Evolutionary conservation across 1,140 invertebrate species (phyloP).

Genomic region (Drosophila rhopaloa): DNA sequence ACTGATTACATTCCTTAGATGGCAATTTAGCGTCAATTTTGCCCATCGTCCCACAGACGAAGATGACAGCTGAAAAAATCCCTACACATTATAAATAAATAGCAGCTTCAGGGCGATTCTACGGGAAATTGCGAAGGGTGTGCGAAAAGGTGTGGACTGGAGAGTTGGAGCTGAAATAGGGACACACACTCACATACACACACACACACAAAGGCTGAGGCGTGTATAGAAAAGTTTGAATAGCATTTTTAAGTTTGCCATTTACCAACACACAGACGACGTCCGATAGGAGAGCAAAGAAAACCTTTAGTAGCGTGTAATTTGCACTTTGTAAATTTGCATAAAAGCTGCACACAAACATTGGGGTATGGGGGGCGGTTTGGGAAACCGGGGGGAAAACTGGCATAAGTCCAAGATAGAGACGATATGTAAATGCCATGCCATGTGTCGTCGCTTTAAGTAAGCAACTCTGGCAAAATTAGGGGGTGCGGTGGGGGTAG

Average conservation of each 20-base stretch:
- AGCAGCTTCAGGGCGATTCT: conserved; percentile 41
- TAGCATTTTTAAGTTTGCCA: conserved; percentile 82
- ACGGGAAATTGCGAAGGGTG: conserved; percentile 7
- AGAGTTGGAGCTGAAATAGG: conserved; percentile 33
- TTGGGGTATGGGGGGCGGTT: not conserved
- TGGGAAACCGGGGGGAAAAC: conserved; percentile 9
- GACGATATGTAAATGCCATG: conserved; percentile 78
- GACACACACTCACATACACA: conserved; percentile 22
- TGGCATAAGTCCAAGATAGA: conserved; percentile 79
- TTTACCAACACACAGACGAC: conserved; percentile 59
- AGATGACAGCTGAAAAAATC: conserved; percentile 12
- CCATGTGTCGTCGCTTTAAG: conserved; percentile 77
- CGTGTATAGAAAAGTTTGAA: conserved; percentile 73
- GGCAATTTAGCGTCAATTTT: not conserved
- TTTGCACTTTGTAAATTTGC: conserved; percentile 84
- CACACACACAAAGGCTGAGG: conserved; percentile 23
- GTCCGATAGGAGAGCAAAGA: conserved; percentile 65
- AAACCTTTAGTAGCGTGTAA: conserved; percentile 83
- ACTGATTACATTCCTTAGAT: not conserved
- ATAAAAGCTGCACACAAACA: conserved; percentile 73
- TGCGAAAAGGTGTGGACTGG: conserved; percentile 18
- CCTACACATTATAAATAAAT: conserved; percentile 73
- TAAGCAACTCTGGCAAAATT: conserved; percentile 44
- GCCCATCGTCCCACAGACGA: conserved; percentile 32
- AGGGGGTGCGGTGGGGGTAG: not conserved